Evolutionary conservation across 2,888 invertebrate genomes (phyloP), one percentile per base, ranked within the genome.

Genomic region (Corbicula japonica): DNA sequence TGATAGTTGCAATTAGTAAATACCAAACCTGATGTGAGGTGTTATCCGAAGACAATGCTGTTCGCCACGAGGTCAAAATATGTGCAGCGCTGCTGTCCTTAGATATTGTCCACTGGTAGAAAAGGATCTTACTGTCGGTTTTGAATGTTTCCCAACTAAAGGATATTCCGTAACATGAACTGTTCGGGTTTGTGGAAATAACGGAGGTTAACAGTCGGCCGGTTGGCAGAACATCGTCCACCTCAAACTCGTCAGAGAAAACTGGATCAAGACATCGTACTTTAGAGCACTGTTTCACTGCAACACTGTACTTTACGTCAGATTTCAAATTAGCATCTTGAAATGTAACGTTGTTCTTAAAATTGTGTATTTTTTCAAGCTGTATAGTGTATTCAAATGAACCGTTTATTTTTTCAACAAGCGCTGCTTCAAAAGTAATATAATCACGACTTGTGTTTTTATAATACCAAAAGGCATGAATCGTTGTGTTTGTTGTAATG

Each of bases 41-140:
- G 3, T 1, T 26, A 12, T 30, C 35, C 1, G 44, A n/a, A 35
- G 34, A 6, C 2, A 41, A n/a, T 23, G 32, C 52, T 2, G 60
- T 63, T 18, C 44, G 26, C 72, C 72, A 72, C 5, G 8, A 15
- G 15, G 34, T 34, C 21, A 72, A 2, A 10, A 46, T 21, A 52
- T 56, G 18, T 4, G 3, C n/a, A 10, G 32, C 63, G 0, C 21
- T 23, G 0, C 10, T 21, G 21, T 72, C 72, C n/a, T 44, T 41
- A 12, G 35, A 28, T 10, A 72, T 38, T 5, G 72, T n/a, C 72
- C 72, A 72, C n/a, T 72, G 62, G 28, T 62, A 72, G 5, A 63
- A 46, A 35, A 23, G 26, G 1, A 72, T 26, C n/a, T 5, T 28
- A 38, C 41, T 28, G 1, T 26, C n/a, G n/a, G 26, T 38, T 10